Evolutionary conservation across 2,888 invertebrate genomes (phyloP).

Genomic region (Panzeria rudis): DNA sequence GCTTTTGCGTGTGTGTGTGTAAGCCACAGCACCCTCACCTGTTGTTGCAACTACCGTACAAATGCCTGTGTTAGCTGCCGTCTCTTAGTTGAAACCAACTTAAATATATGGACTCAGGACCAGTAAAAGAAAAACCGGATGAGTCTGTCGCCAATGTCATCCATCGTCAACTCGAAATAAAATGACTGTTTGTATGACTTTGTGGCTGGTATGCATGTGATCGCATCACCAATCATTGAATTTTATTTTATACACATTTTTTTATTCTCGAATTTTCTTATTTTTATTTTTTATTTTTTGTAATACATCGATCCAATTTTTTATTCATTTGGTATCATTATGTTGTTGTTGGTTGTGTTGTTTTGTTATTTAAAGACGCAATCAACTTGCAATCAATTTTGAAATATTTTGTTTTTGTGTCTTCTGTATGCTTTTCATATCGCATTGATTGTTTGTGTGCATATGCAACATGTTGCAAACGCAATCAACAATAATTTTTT

Average conservation of each 20-base stretch:
- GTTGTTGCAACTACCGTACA: constrained; percentile 43
- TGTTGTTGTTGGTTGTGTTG: constrained; percentile 33
- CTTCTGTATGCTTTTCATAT: constrained; percentile 62
- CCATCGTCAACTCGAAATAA: constrained; percentile 66
- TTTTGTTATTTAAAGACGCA: constrained; percentile 67
- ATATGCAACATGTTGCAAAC: constrained; percentile 73
- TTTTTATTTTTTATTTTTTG: constrained; percentile 21
- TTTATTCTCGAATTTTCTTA: neutral
- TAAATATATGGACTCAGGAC: constrained; percentile 46
- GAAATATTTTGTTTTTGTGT: constrained; percentile 59
- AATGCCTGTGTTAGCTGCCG: constrained; percentile 34
- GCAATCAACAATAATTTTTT: constrained; percentile 75
- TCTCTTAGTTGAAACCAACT: constrained; percentile 26
- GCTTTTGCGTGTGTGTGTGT: neutral
- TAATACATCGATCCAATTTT: constrained; percentile 70
- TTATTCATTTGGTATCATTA: constrained; percentile 30
- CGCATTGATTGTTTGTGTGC: constrained; percentile 62
- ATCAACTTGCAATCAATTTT: constrained; percentile 72
- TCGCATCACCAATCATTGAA: constrained; percentile 71
- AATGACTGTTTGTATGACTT: constrained; percentile 66
- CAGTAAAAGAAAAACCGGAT: constrained; percentile 68
- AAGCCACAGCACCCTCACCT: constrained; percentile 69
- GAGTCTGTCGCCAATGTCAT: constrained; percentile 72
- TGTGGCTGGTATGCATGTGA: constrained; percentile 61
- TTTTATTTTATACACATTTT: constrained; percentile 59